Percentiles rank a stretch among this genome's conserved stretches.
These are phyloP conservation scores for Pangasianodon hypophthalmus DNA, from an alignment of 2,113 vertebrate species.

Conservation along the genomic window DNA sequence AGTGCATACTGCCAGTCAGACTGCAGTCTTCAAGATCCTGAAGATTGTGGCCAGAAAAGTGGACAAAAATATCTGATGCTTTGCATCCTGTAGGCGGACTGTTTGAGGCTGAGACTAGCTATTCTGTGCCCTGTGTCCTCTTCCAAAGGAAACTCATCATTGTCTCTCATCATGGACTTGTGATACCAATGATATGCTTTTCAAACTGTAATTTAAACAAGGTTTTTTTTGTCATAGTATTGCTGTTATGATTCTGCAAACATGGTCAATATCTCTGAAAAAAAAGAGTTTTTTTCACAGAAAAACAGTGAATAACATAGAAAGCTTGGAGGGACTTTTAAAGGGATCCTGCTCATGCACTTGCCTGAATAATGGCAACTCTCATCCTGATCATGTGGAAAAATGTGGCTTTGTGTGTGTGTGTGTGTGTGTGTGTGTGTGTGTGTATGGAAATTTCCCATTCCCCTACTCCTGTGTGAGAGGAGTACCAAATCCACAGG, in stretches of 20 bases:
- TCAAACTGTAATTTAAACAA: background rate
- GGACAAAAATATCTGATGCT: too few species aligned
- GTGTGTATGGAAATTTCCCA: conserved; percentile 46
- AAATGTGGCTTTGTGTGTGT: conserved; percentile 1
- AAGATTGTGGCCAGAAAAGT: background rate
- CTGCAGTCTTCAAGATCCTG: background rate
- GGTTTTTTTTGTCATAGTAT: background rate
- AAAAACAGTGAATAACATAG: background rate
- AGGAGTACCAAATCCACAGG: conserved; percentile 55
- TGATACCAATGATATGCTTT: background rate
- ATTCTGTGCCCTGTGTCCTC: background rate
- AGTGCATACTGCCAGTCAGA: background rate
- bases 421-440: background rate
- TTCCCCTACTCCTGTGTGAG: conserved; percentile 51
- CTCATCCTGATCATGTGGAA: conserved; percentile 52
- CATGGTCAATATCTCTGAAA: background rate
- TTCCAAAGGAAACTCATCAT: background rate
- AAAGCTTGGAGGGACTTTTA: conserved; percentile 9
- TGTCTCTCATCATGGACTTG: background rate
- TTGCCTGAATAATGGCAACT: conserved; percentile 36
- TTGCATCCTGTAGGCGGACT: background rate
- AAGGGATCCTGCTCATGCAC: conserved; percentile 7
- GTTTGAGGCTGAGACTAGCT: too few species aligned
- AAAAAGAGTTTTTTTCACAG: background rate
- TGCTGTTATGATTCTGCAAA: background rate